phyloP scores from a whole-genome alignment of 2,888 invertebrate species.

The Rhagonycha lutea region DNA sequence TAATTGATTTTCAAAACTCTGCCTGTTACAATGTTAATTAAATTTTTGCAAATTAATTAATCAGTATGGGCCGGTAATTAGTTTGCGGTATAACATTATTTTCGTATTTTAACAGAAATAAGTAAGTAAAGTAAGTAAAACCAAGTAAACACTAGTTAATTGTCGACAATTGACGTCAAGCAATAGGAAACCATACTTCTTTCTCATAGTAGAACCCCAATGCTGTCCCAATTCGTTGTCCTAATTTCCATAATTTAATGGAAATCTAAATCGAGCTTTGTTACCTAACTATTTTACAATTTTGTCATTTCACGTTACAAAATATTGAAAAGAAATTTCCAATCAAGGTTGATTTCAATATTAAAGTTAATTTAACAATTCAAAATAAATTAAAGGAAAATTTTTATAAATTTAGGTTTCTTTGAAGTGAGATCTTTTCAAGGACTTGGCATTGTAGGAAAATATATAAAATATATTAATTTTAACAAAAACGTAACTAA shows the following conservation, averaged over 20 bases:
- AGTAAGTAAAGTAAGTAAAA: background rate
- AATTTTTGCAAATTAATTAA: background rate
- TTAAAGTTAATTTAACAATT: background rate
- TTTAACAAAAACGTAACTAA: too few species aligned
- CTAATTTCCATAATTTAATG: conserved; percentile 1
- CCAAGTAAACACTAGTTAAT: conserved; percentile 13
- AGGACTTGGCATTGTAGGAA: background rate
- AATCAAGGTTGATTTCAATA: background rate
- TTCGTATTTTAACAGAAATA: background rate
- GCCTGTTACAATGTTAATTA: background rate
- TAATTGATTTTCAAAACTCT: background rate
- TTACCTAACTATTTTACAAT: background rate
- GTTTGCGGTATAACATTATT: background rate
- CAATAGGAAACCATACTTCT: conserved; percentile 10
- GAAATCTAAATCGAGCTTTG: background rate
- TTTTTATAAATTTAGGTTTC: background rate
- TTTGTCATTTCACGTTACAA: background rate
- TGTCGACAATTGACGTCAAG: conserved; percentile 10
- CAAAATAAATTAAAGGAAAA: background rate
- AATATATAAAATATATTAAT: background rate
- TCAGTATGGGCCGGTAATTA: background rate
- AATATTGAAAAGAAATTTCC: background rate
- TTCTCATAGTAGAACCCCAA: background rate
- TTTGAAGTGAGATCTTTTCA: background rate
- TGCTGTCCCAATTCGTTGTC: conserved; percentile 13